phyloP scores from a whole-genome alignment of 2,797 vertebrate genomes.

The Ibycter americanus region DNA sequence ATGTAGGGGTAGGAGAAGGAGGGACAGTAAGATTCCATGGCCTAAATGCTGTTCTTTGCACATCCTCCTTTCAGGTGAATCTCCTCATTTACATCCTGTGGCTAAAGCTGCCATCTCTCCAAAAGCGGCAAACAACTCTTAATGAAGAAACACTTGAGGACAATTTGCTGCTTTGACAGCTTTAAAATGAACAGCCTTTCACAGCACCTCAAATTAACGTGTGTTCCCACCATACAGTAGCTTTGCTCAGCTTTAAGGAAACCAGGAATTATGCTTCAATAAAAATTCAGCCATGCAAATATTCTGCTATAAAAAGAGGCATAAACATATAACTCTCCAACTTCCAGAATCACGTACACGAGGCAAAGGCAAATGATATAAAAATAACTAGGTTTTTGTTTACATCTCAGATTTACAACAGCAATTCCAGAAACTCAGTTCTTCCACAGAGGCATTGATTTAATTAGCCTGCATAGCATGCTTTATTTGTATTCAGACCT shows the following conservation, averaged over 20 bases:
- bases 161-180: background rate
- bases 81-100: background rate
- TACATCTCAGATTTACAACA: conserved; percentile 64
- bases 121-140: background rate
- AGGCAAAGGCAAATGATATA: conserved; percentile 47
- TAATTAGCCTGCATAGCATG: conserved; percentile 48
- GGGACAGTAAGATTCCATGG: background rate
- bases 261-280: conserved; percentile 56
- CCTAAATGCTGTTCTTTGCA: background rate
- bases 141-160: background rate
- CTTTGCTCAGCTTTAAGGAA: conserved; percentile 36
- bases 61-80: background rate
- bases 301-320: conserved; percentile 56
- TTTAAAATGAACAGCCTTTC: conserved; percentile 19
- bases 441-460: conserved; percentile 57
- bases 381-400: conserved; percentile 67
- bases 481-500: conserved; percentile 21
- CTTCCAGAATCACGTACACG: conserved; percentile 31
- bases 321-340: conserved; percentile 38
- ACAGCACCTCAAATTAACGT: background rate
- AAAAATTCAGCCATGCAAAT: conserved; percentile 56
- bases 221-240: conserved; percentile 15
- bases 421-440: conserved; percentile 65
- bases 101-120: background rate
- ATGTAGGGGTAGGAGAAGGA: background rate